Evolutionary conservation across 1,140 invertebrate species (phyloP), one percentile per base, ranked within the genome.

Genomic region (Plutomurus gul): DNA sequence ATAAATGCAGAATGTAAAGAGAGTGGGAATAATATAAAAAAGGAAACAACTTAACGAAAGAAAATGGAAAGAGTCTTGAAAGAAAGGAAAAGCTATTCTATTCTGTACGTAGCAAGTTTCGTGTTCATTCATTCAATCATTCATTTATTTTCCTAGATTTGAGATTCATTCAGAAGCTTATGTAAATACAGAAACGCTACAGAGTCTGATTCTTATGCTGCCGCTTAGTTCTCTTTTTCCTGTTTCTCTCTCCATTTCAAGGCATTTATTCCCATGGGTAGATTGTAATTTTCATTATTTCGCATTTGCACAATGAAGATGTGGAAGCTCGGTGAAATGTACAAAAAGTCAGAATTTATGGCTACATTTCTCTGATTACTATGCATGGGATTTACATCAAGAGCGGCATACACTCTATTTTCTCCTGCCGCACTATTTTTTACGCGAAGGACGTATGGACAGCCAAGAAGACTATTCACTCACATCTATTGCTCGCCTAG

Each of bases 201-300:
- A 40, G 56, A 65, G 30, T 30, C 56, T 18, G 27, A 65, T 65
- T 65, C 56, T 65, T 65, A 33, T 65, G 27, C 27, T 65, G 22
- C 56, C 56, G 56, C 27, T 65, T 65, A 65, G 56, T 18, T 65
- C 56, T 33, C 27, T 27, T n/a, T n/a, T n/a, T 22, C 51, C 51
- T 56, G 51, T 56, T 56, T 65, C 56, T 74, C 18, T 51, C 46
- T 74, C 39, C 27, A 39, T 72, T 25, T 22, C 46, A 72, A 49
- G 30, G 71, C 77, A 72, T 78, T 73, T 78, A 75, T 75, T 79
- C 77, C 72, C 77, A 72, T 43, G 77, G 47, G 72, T 79, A 78
- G 76, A 71, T 78, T 78, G 76, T 78, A 79, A 79, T 79, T 79
- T 79, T 79, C 77, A 79, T 79, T 79, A 79, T 79, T 49, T 75